A percentile compares a stretch with the other conserved stretches of the same genome.
phyloP scores from a whole-genome alignment of 64 coral and sea anemone species.

The Actinia equina region DNA sequence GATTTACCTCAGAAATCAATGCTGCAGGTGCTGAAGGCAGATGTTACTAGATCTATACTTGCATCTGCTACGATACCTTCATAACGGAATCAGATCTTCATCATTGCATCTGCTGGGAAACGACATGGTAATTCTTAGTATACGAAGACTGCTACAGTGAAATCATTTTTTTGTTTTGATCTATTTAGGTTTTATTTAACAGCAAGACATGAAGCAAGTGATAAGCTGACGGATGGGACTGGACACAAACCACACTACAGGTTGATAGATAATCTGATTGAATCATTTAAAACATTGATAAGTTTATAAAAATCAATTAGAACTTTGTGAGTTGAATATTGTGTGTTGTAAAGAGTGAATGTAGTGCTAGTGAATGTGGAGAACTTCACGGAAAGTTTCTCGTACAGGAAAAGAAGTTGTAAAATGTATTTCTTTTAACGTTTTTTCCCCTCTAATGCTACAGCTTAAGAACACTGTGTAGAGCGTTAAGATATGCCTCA shows the following conservation, averaged over 20 bases:
- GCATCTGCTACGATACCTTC: too few relatives aligned
- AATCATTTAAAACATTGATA: background rate
- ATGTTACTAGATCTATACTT: too few relatives aligned
- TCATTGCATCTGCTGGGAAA: too few relatives aligned
- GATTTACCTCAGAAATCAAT: too few relatives aligned
- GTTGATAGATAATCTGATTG: background rate
- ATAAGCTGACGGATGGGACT: slow-evolving; percentile 94
- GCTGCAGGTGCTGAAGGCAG: too few relatives aligned
- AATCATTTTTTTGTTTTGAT: background rate
- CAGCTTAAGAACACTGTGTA: slow-evolving; percentile 86
- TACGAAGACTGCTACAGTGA: too few relatives aligned
- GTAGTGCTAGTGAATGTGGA: too few relatives aligned
- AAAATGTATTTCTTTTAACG: background rate
- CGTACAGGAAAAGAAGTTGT: too few relatives aligned
- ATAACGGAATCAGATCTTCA: too few relatives aligned
- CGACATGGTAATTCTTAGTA: background rate
- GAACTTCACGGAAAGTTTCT: too few relatives aligned
- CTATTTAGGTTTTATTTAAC: slow-evolving; percentile 71
- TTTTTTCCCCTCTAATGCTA: background rate
- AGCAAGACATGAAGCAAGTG: slow-evolving; percentile 69
- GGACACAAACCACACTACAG: slow-evolving; percentile 98
- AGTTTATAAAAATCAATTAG: too few relatives aligned
- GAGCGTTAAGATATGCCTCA: slow-evolving; percentile 81
- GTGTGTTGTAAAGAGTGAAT: background rate
- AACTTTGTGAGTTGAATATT: too few relatives aligned